Evolutionary conservation across 2,888 invertebrate species (phyloP).

Genomic region (Drosophila ustulata): DNA sequence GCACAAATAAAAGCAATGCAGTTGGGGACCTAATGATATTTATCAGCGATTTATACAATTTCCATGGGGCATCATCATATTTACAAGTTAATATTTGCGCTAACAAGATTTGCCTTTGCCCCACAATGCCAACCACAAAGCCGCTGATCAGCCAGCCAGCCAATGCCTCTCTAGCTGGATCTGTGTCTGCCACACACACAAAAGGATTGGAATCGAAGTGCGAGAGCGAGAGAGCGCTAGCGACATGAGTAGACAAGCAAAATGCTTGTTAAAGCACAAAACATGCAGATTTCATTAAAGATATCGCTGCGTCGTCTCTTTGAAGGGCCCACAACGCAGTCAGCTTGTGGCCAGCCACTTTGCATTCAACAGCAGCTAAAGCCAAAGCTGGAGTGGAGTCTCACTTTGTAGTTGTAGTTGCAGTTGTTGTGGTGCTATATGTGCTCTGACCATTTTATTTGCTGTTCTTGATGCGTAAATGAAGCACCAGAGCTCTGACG

Average conservation of each 20-base stretch:
- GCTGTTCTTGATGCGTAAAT: slow-evolving; percentile 58
- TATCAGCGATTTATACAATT: slow-evolving; percentile 81
- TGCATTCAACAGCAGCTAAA: slow-evolving; percentile 53
- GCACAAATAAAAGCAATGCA: slow-evolving; percentile 40
- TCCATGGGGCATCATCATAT: slow-evolving; percentile 83
- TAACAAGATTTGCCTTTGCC: slow-evolving; percentile 78
- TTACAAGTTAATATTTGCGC: slow-evolving; percentile 84
- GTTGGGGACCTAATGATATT: slow-evolving; percentile 75
- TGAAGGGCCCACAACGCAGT: slow-evolving; percentile 59
- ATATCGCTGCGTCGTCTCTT: slow-evolving; percentile 65
- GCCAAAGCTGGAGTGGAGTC: background rate
- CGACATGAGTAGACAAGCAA: slow-evolving; percentile 82
- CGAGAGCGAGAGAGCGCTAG: slow-evolving; percentile 13
- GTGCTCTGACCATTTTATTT: slow-evolving; percentile 25
- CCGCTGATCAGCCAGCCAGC: slow-evolving; percentile 41
- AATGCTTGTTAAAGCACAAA: slow-evolving; percentile 83
- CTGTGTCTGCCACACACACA: slow-evolving; percentile 52
- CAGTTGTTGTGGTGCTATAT: slow-evolving; percentile 57
- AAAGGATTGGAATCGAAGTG: slow-evolving; percentile 57
- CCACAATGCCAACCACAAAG: slow-evolving; percentile 49
- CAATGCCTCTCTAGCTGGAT: slow-evolving; percentile 28
- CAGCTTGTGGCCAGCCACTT: slow-evolving; percentile 49
- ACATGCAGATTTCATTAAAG: slow-evolving; percentile 84
- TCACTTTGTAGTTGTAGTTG: slow-evolving; percentile 14
- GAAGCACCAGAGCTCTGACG: slow-evolving; percentile 38